Evolutionary conservation across 2,797 vertebrate species (phyloP).

Genomic region (Morus bassanus): DNA sequence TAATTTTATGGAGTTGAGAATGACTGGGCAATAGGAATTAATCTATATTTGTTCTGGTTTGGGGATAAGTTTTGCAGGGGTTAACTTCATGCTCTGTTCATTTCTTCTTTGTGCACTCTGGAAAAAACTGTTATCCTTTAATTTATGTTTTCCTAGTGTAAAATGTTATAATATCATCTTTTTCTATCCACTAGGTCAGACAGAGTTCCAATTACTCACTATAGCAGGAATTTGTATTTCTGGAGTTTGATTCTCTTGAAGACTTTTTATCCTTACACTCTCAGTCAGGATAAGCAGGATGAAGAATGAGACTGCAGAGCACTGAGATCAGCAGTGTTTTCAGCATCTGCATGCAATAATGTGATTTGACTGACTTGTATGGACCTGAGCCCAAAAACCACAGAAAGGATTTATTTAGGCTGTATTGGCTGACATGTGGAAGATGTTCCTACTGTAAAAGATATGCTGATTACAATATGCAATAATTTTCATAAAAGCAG

Average conservation of each 20-base stretch:
- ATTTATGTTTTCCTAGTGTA: background rate
- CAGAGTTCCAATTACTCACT: background rate
- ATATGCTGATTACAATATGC: background rate
- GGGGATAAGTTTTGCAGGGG: background rate
- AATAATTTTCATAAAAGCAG: constrained; percentile 2
- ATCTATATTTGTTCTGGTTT: background rate
- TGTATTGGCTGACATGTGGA: background rate
- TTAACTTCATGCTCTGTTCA: background rate
- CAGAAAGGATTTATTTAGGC: background rate
- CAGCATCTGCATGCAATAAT: constrained; percentile 3
- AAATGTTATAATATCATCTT: background rate
- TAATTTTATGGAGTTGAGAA: background rate
- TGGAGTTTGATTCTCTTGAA: background rate
- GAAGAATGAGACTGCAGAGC: background rate
- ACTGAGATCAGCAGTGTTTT: constrained; percentile 18
- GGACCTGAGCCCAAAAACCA: background rate
- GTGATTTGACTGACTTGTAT: background rate
- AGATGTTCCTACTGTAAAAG: background rate
- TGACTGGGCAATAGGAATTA: background rate
- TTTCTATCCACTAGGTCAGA: background rate
- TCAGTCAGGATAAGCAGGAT: background rate
- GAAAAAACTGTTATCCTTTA: background rate
- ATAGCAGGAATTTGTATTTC: background rate
- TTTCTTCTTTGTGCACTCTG: background rate
- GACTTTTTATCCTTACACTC: background rate